phyloP scores from a whole-genome alignment of 2,888 invertebrate genomes.

The Cerastoderma edule region DNA sequence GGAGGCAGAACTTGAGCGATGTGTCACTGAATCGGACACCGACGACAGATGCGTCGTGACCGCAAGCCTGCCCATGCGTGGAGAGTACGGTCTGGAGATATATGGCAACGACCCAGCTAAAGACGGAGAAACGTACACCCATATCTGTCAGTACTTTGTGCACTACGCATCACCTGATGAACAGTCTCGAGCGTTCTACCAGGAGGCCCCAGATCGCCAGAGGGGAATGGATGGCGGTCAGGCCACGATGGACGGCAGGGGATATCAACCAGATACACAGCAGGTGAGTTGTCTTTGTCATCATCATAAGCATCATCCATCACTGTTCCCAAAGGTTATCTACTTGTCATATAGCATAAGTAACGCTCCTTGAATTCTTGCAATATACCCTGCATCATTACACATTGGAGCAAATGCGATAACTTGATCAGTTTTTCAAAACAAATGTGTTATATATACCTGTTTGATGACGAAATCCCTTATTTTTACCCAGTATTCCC shows the following conservation, averaged over 20 bases:
- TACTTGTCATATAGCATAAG: no score
- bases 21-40: constrained; percentile 78
- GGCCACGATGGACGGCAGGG: constrained; percentile 49
- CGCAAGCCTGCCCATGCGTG: constrained; percentile 78
- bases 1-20: constrained; percentile 80
- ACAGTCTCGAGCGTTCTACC: constrained; percentile 76
- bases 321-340: no score
- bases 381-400: no score
- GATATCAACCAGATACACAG: constrained; percentile 66
- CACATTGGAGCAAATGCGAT: no score
- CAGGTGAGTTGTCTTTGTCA: constrained; percentile 62
- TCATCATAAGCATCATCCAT: neutral
- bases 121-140: constrained; percentile 82
- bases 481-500: no score
- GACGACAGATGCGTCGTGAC: constrained; percentile 76
- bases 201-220: constrained; percentile 72
- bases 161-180: constrained; percentile 74
- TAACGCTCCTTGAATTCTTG: no score
- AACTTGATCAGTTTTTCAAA: no score
- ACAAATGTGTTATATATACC: no score
- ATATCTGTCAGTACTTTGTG: constrained; percentile 81
- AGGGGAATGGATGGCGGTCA: constrained; percentile 46
- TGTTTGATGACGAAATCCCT: no score
- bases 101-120: constrained; percentile 83
- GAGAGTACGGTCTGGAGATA: constrained; percentile 83